Evolutionary conservation across 2,113 vertebrate species (phyloP), one percentile per base, ranked within the genome.

Genomic region (Rhombomys opimus): DNA sequence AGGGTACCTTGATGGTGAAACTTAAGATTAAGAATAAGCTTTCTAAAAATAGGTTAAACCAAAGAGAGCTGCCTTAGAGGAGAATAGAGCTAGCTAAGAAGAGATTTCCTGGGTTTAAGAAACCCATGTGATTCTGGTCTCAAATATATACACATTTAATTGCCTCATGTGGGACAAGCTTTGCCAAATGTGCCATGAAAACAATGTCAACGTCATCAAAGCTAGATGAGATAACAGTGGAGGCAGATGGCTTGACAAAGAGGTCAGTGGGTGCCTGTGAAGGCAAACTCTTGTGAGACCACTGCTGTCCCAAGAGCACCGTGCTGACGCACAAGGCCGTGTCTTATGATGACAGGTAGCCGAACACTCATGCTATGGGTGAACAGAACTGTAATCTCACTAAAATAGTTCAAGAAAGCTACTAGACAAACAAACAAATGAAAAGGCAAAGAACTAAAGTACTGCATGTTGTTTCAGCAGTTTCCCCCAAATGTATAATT

Each of bases 301-400:
- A 23, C 22, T 78, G 30, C 46, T 89, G 50, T 22, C 13, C 70
- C 30, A 77, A n/a, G 22, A n/a, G 30, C 10, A 35, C 10, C 46
- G 5, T 5, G 7, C 10, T 90, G 7, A 13, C 11, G 0, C 14
- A 68, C 9, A 32, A 32, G 7, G 1, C 35, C 20, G 11, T 54
- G 38, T 20, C 41, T 35, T 61, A 14, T 61, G 9, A 59, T 22
- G 20, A n/a, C 1, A 7, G 73, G 54, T 7, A n/a, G 15, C 67
- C 68, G 30, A 81, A 9, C 13, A 30, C 70, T 87, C 81, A 76
- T 32, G 67, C 4, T 63, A 7, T 61, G 8, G 32, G 11, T 18
- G 7, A 13, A 93, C 93, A 76, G 32, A 93, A 81, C 27, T 15
- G 67, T 81, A 61, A 61, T 3, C 22, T 87, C 81, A 87, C 14